A percentile compares a stretch with the other conserved stretches of the same genome.
These are phyloP conservation scores for Crypturellus tataupa DNA, from an alignment of 2,797 vertebrate species.

Conservation along the genomic window DNA sequence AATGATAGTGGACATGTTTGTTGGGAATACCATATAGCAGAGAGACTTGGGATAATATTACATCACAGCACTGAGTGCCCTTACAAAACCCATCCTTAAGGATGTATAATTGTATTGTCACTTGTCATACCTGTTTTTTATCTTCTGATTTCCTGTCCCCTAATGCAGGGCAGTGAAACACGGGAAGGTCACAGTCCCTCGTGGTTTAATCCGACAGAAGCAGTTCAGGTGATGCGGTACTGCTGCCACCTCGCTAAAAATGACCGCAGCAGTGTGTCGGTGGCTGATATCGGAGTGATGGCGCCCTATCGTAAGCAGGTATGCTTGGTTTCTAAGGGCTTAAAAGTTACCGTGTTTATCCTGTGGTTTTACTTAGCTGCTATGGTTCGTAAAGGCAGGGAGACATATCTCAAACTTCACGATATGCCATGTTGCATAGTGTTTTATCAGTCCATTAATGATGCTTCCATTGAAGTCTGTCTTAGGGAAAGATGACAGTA, in stretches of 20 bases:
- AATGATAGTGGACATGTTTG: background rate
- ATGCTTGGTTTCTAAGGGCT: background rate
- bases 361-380: background rate
- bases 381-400: background rate
- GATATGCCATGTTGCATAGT: background rate
- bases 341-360: background rate
- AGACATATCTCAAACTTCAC: background rate
- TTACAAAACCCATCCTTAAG: background rate
- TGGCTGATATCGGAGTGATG: constrained; percentile 90
- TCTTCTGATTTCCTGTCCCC: background rate
- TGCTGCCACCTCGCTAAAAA: constrained; percentile 91
- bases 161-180: constrained; percentile 88
- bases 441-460: background rate
- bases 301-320: constrained; percentile 96
- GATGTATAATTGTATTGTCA: background rate
- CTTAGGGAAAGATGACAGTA: background rate
- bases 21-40: background rate
- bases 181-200: constrained; percentile 92
- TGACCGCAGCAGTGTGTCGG: constrained; percentile 81
- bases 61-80: background rate
- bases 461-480: background rate
- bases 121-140: background rate
- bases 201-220: constrained; percentile 95
- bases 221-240: constrained; percentile 94
- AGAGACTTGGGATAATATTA: background rate